Evolutionary conservation across 2,113 vertebrate genomes (phyloP).

Genomic region (Erpornis zantholeuca): DNA sequence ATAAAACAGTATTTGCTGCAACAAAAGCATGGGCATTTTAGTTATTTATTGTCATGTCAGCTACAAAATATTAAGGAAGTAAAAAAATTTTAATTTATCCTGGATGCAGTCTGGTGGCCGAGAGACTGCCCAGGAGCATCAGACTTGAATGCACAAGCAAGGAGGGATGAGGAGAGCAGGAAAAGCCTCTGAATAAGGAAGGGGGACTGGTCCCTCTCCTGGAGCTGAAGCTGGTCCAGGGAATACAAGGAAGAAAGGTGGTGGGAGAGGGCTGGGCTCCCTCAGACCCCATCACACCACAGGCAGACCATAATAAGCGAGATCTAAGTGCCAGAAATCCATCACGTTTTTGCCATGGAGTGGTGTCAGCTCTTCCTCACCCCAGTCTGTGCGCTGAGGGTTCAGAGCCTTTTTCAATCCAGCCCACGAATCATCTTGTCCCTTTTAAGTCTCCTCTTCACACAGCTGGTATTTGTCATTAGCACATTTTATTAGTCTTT

Average conservation of each 20-base stretch:
- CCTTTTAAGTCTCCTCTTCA: neutral
- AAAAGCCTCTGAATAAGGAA: neutral
- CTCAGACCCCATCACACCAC: neutral
- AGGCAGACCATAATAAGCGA: neutral
- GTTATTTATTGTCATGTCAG: neutral
- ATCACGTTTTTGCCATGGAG: neutral
- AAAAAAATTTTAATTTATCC: neutral
- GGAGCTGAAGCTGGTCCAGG: neutral
- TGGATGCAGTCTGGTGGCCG: neutral
- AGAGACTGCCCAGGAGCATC: neutral
- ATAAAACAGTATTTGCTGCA: constrained; percentile 37
- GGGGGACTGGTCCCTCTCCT: neutral
- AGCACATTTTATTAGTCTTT: constrained; percentile 22
- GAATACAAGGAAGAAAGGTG: neutral
- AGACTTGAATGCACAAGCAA: neutral
- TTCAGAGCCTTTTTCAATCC: neutral
- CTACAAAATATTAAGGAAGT: neutral
- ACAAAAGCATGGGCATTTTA: neutral
- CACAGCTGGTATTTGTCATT: constrained; percentile 18
- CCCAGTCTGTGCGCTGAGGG: neutral
- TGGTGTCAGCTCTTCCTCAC: neutral
- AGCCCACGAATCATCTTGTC: neutral
- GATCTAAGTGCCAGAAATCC: neutral
- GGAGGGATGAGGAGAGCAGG: neutral
- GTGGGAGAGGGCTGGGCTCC: neutral